phyloP scores from a whole-genome alignment of 2,888 invertebrate genomes.

The Oscheius onirici region DNA sequence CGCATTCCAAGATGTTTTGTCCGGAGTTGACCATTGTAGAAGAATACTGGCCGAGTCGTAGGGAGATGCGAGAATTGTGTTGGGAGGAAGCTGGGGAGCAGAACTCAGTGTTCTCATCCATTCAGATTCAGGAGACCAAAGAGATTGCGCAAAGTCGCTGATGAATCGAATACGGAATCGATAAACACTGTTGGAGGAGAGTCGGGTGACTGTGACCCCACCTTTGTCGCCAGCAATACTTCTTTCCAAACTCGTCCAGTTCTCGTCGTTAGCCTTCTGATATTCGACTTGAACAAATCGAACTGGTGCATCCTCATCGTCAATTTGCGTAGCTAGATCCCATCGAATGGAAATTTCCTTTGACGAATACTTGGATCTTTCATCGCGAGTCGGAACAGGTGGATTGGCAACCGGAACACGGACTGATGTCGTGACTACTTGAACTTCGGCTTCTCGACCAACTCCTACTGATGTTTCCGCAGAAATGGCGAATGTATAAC shows the following conservation, averaged over 20 bases:
- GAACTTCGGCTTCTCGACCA: slow-evolving; percentile 76
- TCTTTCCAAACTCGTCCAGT: slow-evolving; percentile 53
- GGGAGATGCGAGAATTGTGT: slow-evolving; percentile 84
- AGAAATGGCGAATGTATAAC: slow-evolving; percentile 48
- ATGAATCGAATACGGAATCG: slow-evolving; percentile 89
- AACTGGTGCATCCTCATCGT: slow-evolving; percentile 43
- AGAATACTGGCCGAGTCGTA: slow-evolving; percentile 92
- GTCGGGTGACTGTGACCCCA: slow-evolving; percentile 61
- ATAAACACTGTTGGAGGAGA: slow-evolving; percentile 84
- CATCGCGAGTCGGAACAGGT: slow-evolving; percentile 52
- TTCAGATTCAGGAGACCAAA: slow-evolving; percentile 88
- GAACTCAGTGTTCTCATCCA: slow-evolving; percentile 88
- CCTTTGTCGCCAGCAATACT: slow-evolving; percentile 35
- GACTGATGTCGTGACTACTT: slow-evolving; percentile 58
- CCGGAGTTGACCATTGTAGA: slow-evolving; percentile 82
- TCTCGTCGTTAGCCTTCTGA: slow-evolving; percentile 62
- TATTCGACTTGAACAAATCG: slow-evolving; percentile 57
- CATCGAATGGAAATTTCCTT: slow-evolving; percentile 56
- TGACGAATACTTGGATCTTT: slow-evolving; percentile 43
- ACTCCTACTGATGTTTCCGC: slow-evolving; percentile 43
- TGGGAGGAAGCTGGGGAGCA: slow-evolving; percentile 86
- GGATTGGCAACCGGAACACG: slow-evolving; percentile 58
- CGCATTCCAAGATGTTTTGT: slow-evolving; percentile 60
- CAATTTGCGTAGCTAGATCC: slow-evolving; percentile 32
- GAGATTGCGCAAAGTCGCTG: slow-evolving; percentile 93